Evolutionary conservation across 2,888 invertebrate genomes (phyloP).

Genomic region (Onthophagus sagittarius): DNA sequence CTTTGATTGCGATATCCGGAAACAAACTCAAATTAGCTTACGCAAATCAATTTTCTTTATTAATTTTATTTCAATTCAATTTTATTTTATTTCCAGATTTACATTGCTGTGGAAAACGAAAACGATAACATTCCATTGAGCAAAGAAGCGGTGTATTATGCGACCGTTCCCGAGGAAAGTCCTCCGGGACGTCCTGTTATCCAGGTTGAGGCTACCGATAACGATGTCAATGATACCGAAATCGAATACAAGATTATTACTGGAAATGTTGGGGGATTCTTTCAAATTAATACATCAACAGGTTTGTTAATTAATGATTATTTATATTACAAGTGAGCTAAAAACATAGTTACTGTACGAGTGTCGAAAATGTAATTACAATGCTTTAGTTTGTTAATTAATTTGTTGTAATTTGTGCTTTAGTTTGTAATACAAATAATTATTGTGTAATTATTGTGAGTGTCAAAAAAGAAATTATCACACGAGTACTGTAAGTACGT

Average conservation of each 20-base stretch:
- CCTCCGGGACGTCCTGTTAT: constrained; percentile 68
- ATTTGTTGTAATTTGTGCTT: too few relatives aligned
- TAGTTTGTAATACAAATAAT: too few relatives aligned
- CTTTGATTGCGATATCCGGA: constrained; percentile 2
- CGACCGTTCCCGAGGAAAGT: constrained; percentile 76
- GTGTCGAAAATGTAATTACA: too few relatives aligned
- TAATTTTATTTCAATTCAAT: background rate
- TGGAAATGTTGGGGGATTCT: constrained; percentile 89
- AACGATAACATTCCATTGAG: constrained; percentile 96
- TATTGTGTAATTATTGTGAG: too few relatives aligned
- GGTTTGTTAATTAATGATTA: constrained; percentile 59
- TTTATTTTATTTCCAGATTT: constrained; percentile 57
- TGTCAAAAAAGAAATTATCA: too few relatives aligned
- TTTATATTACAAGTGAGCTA: too few relatives aligned
- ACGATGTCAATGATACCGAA: constrained; percentile 66
- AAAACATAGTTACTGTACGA: too few relatives aligned
- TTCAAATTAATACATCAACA: constrained; percentile 77
- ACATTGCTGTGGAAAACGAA: constrained; percentile 80
- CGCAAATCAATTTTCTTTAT: background rate
- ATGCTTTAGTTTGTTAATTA: too few relatives aligned
- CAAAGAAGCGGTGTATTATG: constrained; percentile 79
- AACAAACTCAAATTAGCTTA: background rate
- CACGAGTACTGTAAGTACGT: too few relatives aligned
- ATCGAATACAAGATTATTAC: constrained; percentile 81
- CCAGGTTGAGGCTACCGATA: constrained; percentile 74